A percentile compares a stretch with the other conserved stretches of the same genome.
phyloP scores from a whole-genome alignment of 1,140 invertebrate species.

The Cotesia chilonis region DNA sequence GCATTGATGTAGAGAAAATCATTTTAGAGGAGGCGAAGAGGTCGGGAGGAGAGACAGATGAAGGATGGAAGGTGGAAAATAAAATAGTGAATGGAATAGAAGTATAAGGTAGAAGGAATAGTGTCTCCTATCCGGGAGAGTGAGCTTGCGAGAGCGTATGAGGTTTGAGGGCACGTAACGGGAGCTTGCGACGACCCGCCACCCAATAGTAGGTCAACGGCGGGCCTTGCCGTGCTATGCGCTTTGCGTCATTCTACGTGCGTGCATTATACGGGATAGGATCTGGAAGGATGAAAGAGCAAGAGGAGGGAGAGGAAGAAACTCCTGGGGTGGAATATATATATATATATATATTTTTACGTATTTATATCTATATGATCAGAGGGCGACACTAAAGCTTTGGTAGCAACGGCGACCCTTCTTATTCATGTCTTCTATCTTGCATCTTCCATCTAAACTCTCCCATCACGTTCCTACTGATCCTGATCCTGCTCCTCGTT shows the following conservation, averaged over 20 bases:
- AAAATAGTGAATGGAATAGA: too few species aligned
- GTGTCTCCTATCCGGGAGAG: too few species aligned
- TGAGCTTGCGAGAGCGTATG: background rate
- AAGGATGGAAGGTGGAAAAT: too few species aligned
- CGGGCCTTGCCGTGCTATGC: constrained; percentile 34
- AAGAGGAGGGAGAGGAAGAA: background rate
- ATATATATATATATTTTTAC: too few species aligned
- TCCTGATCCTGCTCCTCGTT: background rate
- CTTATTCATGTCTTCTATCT: background rate
- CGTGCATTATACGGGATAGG: constrained; percentile 18
- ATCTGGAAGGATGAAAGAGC: background rate
- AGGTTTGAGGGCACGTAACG: background rate
- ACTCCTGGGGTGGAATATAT: too few species aligned
- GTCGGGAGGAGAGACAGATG: too few species aligned
- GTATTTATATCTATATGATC: too few species aligned
- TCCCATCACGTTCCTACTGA: background rate
- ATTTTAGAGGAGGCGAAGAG: too few species aligned
- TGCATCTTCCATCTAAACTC: background rate
- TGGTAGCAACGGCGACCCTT: background rate
- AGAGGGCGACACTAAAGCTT: constrained; percentile 25
- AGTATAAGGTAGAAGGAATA: too few species aligned
- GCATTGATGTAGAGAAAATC: too few species aligned
- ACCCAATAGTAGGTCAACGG: constrained; percentile 40
- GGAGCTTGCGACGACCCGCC: background rate
- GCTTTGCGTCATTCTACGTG: constrained; percentile 40